Evolutionary conservation across 2,797 vertebrate species (phyloP), one percentile per base, ranked within the genome.

Genomic region (Pantherophis vulpinus): DNA sequence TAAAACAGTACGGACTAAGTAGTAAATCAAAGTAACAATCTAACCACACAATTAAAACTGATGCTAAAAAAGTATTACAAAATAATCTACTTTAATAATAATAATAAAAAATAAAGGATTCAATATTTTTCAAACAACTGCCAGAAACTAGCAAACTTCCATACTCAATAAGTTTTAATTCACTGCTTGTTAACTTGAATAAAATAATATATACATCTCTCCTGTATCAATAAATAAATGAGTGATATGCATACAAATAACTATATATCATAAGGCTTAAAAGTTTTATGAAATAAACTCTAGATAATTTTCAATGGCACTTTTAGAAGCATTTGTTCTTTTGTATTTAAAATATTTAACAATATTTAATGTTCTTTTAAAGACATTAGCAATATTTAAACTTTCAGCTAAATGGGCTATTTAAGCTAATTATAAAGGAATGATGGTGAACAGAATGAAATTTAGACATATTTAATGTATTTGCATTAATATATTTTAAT

Each of bases 391-490:
- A 93, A 96, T 94, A 87, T 94, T 95, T 96, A 37, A 37, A 37
- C 37, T 37, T 37, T 37, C 92, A 95, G 86, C 92, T 96, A 94
- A 94, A 92, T 91, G 92, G 93, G 13, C 66, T 93, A 91, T 91
- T 95, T 90, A 94, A 90, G 32, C 59, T 94, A 95, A 96, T 95
- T 93, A 95, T 89, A 37, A 95, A 90, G 92, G 94, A 95, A 94
- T 91, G 88, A 95, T 93, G 90, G 42, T 54, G 90, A 95, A 89
- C 16, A 94, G 92, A 93, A 63, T 94, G 92, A 83, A 96, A 94
- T 95, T 96, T 94, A 95, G 96, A 95, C 66, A 88, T 92, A 90
- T 93, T 96, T 94, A 96, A 93, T 93, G 25, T 93, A 92, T 96
- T 97, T 96, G 93, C 90, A 96, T 96, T 95, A 95, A 70, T 70